Conservation (phyloP, 1,140 invertebrate genomes). For the Drosophila arizonae region DNA sequence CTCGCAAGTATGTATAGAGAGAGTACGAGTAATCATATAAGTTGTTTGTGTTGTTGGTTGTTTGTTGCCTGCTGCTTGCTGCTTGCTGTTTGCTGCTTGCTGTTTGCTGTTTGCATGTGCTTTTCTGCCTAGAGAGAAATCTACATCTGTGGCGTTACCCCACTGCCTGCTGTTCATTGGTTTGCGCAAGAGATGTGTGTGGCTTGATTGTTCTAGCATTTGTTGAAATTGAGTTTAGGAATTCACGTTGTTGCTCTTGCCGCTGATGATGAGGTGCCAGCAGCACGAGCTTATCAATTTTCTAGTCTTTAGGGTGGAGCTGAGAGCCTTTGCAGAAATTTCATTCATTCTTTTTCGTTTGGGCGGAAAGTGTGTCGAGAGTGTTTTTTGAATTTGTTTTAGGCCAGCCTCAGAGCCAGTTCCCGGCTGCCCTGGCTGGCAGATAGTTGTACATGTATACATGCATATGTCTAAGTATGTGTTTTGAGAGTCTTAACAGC, state of each 20-base stretch:
- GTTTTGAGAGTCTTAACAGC: conserved; percentile 33
- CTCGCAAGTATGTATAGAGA: conserved; percentile 54
- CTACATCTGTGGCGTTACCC: conserved; percentile 11
- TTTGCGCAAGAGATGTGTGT: conserved; percentile 67
- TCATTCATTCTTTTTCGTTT: conserved; percentile 35
- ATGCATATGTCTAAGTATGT: conserved; percentile 7
- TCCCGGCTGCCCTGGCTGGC: conserved; percentile 7
- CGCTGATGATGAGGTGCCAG: conserved; percentile 3
- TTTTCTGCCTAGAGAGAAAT: conserved; percentile 5
- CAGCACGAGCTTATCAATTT: conserved; percentile 43
- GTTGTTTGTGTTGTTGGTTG: conserved; percentile 24
- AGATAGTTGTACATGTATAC: conserved; percentile 27
- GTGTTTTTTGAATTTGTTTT: conserved; percentile 51
- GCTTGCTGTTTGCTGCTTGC: neutral
- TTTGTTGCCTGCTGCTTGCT: conserved; percentile 12
- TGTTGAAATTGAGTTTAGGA: conserved; percentile 71
- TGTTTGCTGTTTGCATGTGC: neutral
- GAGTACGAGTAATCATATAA: conserved; percentile 10
- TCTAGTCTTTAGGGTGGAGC: conserved; percentile 61
- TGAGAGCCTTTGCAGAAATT: conserved; percentile 48
- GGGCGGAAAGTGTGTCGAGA: conserved; percentile 72
- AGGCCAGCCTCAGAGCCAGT: conserved; percentile 32
- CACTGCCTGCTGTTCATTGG: conserved; percentile 50
- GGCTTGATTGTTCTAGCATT: conserved; percentile 81
- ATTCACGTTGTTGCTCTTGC: conserved; percentile 41